Percentiles rank a stretch among this genome's conserved stretches.
Evolutionary conservation across 2,888 invertebrate genomes (phyloP).

Genomic region (Drosophila birchii): DNA sequence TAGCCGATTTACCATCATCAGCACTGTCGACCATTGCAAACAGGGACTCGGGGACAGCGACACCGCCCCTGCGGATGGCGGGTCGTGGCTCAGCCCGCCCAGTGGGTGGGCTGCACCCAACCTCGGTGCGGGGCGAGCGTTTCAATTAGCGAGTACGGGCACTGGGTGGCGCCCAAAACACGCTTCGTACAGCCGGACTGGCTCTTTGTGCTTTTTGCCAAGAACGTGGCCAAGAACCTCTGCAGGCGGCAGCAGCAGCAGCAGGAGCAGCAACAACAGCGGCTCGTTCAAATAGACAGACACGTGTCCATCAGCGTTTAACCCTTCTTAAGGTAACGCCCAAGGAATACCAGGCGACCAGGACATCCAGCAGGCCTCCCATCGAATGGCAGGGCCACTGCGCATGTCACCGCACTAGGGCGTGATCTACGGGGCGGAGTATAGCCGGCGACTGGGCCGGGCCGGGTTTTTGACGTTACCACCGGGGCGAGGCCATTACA

Average conservation of each 20-base stretch:
- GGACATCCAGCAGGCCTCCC: conserved; percentile 29
- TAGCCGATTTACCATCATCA: neutral
- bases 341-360: conserved; percentile 84
- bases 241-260: conserved; percentile 41
- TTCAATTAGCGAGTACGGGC: conserved; percentile 60
- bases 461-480: conserved; percentile 64
- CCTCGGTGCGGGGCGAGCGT: conserved; percentile 42
- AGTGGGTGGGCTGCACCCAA: conserved; percentile 68
- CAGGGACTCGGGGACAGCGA: conserved; percentile 11
- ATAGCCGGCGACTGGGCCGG: conserved; percentile 59
- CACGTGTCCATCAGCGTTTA: conserved; percentile 85
- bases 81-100: conserved; percentile 60
- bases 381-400: conserved; percentile 21
- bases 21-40: conserved; percentile 7
- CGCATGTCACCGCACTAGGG: conserved; percentile 62
- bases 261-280: conserved; percentile 35
- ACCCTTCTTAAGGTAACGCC: conserved; percentile 86
- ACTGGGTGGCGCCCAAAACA: conserved; percentile 62
- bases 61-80: conserved; percentile 65
- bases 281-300: conserved; percentile 71
- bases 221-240: conserved; percentile 56
- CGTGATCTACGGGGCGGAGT: conserved; percentile 74
- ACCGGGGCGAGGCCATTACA: conserved; percentile 55
- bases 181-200: conserved; percentile 54
- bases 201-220: conserved; percentile 69